Base-by-base conservation (phyloP, 2,797 vertebrate genomes). In the Triplophysa yarkandensis region DNA sequence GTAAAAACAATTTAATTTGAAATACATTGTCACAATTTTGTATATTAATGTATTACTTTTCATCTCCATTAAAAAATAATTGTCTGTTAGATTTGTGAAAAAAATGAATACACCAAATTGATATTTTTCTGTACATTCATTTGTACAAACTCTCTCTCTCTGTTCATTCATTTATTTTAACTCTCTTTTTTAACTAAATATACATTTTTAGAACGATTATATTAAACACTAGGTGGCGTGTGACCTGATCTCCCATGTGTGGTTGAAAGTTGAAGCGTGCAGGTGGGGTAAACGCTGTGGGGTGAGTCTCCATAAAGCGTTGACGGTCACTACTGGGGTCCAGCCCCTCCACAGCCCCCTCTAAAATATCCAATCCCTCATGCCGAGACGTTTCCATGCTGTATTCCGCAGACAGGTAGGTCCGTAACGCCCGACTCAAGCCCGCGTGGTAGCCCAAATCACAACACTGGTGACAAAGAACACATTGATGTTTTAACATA, bases 371-470 rank as follows among this genome's bases (percentile, higher is more conserved):
- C 85, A 99, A 91, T 0, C 97, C 97, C 60, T 98, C 95, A 0
- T 97, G 93, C 77, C 96, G 95, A 2, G 97, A 98, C 69, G 96
- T 95, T 83, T 98, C 97, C 82, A 99, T 89, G 84, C 98, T 98
- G 68, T 97, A 88, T 85, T 99, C 97, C 0, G 97, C 96, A 0
- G 97, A 99, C 61, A 99, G 89, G 91, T 98, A 99, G 14, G 97
- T 99, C 82, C 94, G 92, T 58, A 99, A 91, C 0, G 97, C 95
- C 17, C 97, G 90, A 85, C 95, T 97, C 76, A 99, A 93, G 89
- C 96, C 98, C 74, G 96, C 95, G 10, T 99, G 97, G 90, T 98
- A 99, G 68, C 97, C 97, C 83, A 99, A 86, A 86, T 99, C 97
- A 93, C 97, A 98, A 71, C 97, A 98, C 95, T 98, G 92, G 8